Evolutionary conservation across 2,797 vertebrate genomes (phyloP), one percentile per base, ranked within the genome.

Genomic region (Prunella strophiata): DNA sequence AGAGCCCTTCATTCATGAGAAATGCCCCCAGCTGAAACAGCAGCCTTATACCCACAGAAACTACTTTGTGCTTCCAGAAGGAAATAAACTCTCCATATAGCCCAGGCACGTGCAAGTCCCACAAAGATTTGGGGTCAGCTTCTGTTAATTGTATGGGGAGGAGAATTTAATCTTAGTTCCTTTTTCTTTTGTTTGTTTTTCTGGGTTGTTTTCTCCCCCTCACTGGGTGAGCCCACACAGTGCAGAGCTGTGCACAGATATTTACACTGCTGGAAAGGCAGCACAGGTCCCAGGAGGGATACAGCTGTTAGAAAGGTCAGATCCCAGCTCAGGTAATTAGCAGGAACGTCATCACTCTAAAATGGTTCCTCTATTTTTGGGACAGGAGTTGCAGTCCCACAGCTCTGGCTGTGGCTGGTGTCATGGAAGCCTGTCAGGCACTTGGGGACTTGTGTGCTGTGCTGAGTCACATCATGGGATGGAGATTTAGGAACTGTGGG

Each of bases 191-290:
- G 16, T 85, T 96, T 59, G 36, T 85, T 96, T 92, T 93, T 85
- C 48, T 89, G 79, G 16, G 4, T 65, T 90, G 54, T 71, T 42
- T 62, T 34, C 20, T 11, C n/a, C 14, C 13, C 18, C 12, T 74
- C 1, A 0, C 72, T n/a, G 52, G 30, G 19, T 0, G 0, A 45
- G 38, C 62, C 50, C 0, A 0, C 76, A 66, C 78, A 66, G 73
- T 29, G 29, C 67, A 48, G 47, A 17, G 21, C 68, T 91, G 30
- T 32, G 54, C 68, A n/a, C 20, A 51, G 40, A 59, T 59, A 79
- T 18, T 85, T 66, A 29, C 1, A 4, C n/a, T 61, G 54, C 79
- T 50, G 57, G 57, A 74, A 74, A 88, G 75, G 29, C 79, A 68
- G 40, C 47, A n/a, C n/a, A 16, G 61, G n/a, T 90, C 73, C 79